A percentile compares a stretch with the other conserved stretches of the same genome.
Conservation (phyloP, 2,113 vertebrate species). For the Dipodomys ordii region DNA sequence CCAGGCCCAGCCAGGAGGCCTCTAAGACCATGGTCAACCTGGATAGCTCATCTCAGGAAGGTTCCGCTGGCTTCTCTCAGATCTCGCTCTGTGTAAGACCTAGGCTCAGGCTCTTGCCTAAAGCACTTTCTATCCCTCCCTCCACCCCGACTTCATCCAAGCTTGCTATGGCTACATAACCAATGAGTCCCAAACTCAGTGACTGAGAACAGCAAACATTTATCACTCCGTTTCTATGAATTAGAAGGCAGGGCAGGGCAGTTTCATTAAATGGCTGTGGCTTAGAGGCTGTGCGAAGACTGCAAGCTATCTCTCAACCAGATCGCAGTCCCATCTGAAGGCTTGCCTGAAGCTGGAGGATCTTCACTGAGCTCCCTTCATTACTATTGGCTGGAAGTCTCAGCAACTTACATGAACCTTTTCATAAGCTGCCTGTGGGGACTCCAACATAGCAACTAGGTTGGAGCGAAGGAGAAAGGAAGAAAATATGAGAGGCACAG, state of each 20-base stretch:
- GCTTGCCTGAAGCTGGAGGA: too few species aligned
- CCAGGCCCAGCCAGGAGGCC: not conserved
- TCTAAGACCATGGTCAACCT: not conserved
- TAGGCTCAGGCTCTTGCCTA: not conserved
- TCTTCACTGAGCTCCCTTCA: not conserved
- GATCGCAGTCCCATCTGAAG: not conserved
- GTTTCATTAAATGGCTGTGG: not conserved
- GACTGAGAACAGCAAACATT: not conserved
- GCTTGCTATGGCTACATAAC: not conserved
- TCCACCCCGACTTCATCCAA: not conserved
- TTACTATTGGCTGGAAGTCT: not conserved
- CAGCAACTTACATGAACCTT: not conserved
- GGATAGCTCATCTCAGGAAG: not conserved
- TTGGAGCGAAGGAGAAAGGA: too few species aligned
- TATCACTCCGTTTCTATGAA: not conserved
- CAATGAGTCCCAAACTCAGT: not conserved
- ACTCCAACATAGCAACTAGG: not conserved
- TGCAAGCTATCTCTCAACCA: too few species aligned
- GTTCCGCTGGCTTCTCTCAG: not conserved
- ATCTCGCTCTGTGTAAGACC: fast-evolving
- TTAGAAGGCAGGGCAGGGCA: not conserved
- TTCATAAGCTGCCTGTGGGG: not conserved
- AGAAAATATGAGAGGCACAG: not conserved
- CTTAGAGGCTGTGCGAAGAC: not conserved
- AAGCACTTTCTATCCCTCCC: fast-evolving